Evolutionary conservation across 2,797 vertebrate species (phyloP), one percentile per base, ranked within the genome.

Genomic region (Ctenopoma multispine): DNA sequence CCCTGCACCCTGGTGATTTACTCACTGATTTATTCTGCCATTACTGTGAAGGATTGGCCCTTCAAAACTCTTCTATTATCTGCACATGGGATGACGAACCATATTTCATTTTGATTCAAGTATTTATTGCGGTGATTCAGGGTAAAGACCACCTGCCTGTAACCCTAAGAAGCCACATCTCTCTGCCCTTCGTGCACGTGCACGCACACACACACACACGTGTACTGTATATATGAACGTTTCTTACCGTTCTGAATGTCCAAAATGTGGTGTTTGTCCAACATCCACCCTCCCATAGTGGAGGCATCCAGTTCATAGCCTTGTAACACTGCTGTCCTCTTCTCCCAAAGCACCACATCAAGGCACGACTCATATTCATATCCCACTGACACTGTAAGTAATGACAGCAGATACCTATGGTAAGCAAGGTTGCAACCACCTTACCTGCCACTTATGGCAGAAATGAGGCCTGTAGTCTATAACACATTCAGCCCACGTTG

Each of bases 301-400:
- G 98, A 97, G 2, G 97, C 96, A 57, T 99, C 97, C 75, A 99
- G 84, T 62, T 99, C 98, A 34, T 97, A 98, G 68, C 98, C 98
- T 88, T 99, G 98, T 56, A 99, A 73, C 84, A 95, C 62, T 1
- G 96, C 96, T 0, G 96, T 98, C 75, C 98, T 93, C 90, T 98
- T 99, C 87, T 99, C 98, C 98, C 98, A 99, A 6, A 98, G 95
- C 55, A 98, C 96, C 76, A 99, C 94, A 84, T 97, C 96, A 75
- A 98, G 92, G 78, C 98, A 99, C 1, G 97, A 97, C 90, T 99
- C 98, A 12, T 99, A 99, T 82, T 99, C 98, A 2, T 97, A 99
- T 4, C 98, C 98, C 77, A 99, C 97, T n/a, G 98, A 99, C 86
- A 99, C 98, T 99, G 93, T 63, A 94, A 93, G 68, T 58, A 87